These are phyloP conservation scores for Physella acuta DNA, from an alignment of 1,140 invertebrate species.

Conservation along the genomic window DNA sequence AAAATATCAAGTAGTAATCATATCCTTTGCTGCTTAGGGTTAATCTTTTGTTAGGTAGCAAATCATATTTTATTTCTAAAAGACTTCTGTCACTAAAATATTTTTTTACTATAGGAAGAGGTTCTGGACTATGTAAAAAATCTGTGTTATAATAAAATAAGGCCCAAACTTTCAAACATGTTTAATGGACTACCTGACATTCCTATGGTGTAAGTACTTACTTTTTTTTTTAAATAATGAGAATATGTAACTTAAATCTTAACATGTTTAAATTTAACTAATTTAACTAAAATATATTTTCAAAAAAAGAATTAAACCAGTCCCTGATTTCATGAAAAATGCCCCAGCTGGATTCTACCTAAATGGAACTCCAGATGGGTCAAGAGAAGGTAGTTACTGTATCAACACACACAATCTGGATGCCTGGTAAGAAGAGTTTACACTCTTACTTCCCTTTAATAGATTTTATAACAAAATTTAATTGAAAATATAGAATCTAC, in stretches of 20 bases:
- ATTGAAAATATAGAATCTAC: background rate
- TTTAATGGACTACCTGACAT: constrained; percentile 45
- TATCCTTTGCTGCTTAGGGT: no score
- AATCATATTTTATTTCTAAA: no score
- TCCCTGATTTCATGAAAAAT: background rate
- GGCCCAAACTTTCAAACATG: constrained; percentile 38
- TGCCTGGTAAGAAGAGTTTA: background rate
- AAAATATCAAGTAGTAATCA: constrained; percentile 21
- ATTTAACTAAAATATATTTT: background rate
- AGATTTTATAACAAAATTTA: background rate
- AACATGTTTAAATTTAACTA: no score
- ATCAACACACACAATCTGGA: constrained; percentile 24
- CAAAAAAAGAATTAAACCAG: background rate
- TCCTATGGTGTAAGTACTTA: constrained; percentile 36
- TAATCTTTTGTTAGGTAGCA: no score
- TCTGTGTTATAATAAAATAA: constrained; percentile 50
- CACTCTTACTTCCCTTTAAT: background rate
- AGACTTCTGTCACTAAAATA: no score
- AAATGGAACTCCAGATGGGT: constrained; percentile 32
- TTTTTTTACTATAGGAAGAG: constrained; percentile 32
- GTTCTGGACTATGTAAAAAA: constrained; percentile 51
- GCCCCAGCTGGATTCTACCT: constrained; percentile 28
- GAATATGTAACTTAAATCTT: background rate
- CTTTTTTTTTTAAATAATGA: background rate
- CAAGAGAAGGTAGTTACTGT: constrained; percentile 30